Conservation (phyloP, 2,797 vertebrate species). For the Sandelia bainsii region DNA sequence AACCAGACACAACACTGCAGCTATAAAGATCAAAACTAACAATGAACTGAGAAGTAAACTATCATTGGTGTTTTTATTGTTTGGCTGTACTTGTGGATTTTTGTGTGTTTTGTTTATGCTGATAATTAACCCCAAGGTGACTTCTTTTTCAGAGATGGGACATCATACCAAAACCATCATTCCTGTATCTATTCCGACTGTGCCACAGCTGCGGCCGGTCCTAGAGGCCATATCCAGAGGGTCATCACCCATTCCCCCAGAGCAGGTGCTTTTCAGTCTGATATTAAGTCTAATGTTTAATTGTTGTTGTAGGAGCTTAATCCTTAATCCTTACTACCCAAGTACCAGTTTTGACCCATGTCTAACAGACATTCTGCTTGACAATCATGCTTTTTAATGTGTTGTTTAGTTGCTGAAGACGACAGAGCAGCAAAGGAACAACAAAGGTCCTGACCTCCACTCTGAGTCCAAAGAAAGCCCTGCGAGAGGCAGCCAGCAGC, state of each 20-base stretch:
- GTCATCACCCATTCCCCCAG: slow-evolving; percentile 90
- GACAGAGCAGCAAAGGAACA: slow-evolving; percentile 82
- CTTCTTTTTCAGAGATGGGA: slow-evolving; percentile 84
- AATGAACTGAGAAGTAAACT: background rate
- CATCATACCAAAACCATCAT: slow-evolving; percentile 89
- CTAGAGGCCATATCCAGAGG: slow-evolving; percentile 89
- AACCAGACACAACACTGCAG: slow-evolving; percentile 2
- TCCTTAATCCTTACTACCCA: background rate
- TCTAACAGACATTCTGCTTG: slow-evolving; percentile 18
- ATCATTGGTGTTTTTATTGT: background rate
- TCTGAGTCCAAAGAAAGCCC: slow-evolving; percentile 83
- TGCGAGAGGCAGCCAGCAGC: slow-evolving; percentile 80
- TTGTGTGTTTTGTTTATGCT: background rate
- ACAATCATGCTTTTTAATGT: slow-evolving; percentile 7
- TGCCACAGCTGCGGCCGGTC: slow-evolving; percentile 90
- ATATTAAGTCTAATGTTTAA: background rate
- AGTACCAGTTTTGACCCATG: slow-evolving; percentile 3
- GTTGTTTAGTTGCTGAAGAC: slow-evolving; percentile 68
- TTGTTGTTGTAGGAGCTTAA: background rate
- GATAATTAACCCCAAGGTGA: slow-evolving; percentile 10
- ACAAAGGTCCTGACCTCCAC: slow-evolving; percentile 83
- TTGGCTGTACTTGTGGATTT: background rate
- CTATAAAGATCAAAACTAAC: background rate
- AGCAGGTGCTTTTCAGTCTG: slow-evolving; percentile 85
- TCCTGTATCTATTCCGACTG: slow-evolving; percentile 89